Percentiles rank a stretch among this genome's conserved stretches.
phyloP scores from a whole-genome alignment of 2,113 vertebrate species.

The Oenanthe oenanthe region DNA sequence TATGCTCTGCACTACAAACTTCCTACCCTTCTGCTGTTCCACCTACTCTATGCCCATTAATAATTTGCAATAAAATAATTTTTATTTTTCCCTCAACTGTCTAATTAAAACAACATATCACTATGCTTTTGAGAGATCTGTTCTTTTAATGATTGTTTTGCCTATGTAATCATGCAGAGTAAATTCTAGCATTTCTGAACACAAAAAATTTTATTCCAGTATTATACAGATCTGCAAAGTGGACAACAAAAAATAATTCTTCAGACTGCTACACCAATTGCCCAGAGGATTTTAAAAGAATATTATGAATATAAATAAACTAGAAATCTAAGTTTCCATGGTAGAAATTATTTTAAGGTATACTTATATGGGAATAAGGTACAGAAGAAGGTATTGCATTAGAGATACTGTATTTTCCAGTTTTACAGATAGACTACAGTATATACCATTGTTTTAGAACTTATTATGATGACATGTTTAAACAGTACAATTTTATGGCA shows the following conservation, averaged over 20 bases:
- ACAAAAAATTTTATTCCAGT: background rate
- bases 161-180: background rate
- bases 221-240: background rate
- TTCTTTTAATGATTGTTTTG: background rate
- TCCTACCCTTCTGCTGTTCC: background rate
- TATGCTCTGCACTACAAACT: background rate
- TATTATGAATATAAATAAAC: background rate
- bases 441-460: background rate
- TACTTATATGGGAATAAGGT: background rate
- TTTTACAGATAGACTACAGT: background rate
- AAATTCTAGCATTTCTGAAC: background rate
- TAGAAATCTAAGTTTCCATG: background rate
- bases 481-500: background rate
- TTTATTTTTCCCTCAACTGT: background rate
- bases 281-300: background rate
- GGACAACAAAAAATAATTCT: background rate
- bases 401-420: background rate
- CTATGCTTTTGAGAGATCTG: background rate
- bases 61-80: background rate
- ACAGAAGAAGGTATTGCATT: background rate
- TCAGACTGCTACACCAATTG: background rate
- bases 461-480: background rate
- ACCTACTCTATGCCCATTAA: background rate
- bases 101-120: background rate
- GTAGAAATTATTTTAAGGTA: background rate